A percentile compares a stretch with the other conserved stretches of the same genome.
Evolutionary conservation across 1,140 invertebrate genomes (phyloP).

Genomic region (Glomeris maerens): DNA sequence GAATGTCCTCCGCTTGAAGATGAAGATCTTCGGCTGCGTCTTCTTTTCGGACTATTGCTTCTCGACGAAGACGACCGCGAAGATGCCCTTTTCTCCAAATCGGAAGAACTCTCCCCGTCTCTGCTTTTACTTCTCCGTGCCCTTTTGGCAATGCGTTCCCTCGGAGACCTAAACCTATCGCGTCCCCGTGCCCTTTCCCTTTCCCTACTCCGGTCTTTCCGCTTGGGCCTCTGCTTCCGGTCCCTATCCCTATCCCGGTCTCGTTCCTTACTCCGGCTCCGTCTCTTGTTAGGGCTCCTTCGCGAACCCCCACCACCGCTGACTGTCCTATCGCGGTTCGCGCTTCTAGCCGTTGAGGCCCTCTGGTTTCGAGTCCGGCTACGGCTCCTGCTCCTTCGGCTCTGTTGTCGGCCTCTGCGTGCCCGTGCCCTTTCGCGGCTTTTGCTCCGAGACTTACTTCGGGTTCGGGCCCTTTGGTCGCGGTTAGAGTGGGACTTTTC

Average conservation of each 20-base stretch:
- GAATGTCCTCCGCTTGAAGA: constrained; percentile 5
- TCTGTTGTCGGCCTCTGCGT: background rate
- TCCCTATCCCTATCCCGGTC: constrained; percentile 3
- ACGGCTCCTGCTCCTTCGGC: background rate
- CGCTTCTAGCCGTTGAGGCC: background rate
- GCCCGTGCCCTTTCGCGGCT: constrained; percentile 1
- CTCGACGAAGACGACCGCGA: constrained; percentile 5
- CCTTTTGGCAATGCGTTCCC: background rate
- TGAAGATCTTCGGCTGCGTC: constrained; percentile 7
- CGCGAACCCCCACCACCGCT: background rate
- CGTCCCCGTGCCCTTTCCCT: background rate
- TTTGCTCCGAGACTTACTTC: background rate
- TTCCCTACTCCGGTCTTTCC: constrained; percentile 3
- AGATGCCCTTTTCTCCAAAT: too few species aligned
- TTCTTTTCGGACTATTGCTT: background rate
- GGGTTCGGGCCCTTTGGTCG: background rate
- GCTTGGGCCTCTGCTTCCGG: background rate
- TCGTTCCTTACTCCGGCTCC: constrained; percentile 3
- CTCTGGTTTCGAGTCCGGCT: background rate
- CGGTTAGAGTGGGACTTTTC: background rate
- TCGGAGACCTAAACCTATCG: background rate
- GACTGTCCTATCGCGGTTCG: background rate
- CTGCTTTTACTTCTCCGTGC: background rate
- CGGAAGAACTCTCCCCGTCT: background rate
- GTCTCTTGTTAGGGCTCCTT: too few species aligned